Evolutionary conservation across 2,113 vertebrate species (phyloP), one percentile per base, ranked within the genome.

Genomic region (human): DNA sequence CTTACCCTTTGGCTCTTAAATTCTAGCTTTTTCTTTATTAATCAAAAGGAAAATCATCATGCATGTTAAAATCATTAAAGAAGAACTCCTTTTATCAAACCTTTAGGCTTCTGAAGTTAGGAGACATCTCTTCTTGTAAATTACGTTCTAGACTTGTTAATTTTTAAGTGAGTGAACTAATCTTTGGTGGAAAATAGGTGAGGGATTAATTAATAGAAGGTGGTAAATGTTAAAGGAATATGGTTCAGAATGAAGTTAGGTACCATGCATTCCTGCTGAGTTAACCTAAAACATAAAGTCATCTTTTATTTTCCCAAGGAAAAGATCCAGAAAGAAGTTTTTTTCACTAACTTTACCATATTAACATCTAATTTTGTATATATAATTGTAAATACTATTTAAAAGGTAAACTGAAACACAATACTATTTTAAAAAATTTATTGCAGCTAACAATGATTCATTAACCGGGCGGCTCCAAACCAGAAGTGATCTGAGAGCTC

Each of bases 31-130:
- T 59, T 91, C 52, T 88, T 81, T 73, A 55, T 91, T 95, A 89
- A 95, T 88, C 45, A 73, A 90, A 95, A 61, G 40, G 78, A 95
- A 93, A 90, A 45, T 80, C 79, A 96, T 90, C 22, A 80, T 16
- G 52, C 38, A 25, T 27, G 12, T 38, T 76, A 86, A n/a, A 59
- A 61, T 27, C 30, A 59, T 75, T 82, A 90, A 87, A 94, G n/a
- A 93, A 72, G 8, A 79, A 23, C 94, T 5, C 35, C 91, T 91
- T 84, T 59, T 8, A 50, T 27, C 0, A 27, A 72, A 50, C 23
- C 5, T 94, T 72, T 57, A 59, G 45, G 25, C 3, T 93, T 88
- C 61, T 27, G 10, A 38, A 90, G 22, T 90, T 93, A 85, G 50
- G 2, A 76, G 30, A 30, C 10, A 64, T 78, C 78, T 68, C 22